Conservation (phyloP, 1,140 invertebrate species). For the Drosophila parvula region DNA sequence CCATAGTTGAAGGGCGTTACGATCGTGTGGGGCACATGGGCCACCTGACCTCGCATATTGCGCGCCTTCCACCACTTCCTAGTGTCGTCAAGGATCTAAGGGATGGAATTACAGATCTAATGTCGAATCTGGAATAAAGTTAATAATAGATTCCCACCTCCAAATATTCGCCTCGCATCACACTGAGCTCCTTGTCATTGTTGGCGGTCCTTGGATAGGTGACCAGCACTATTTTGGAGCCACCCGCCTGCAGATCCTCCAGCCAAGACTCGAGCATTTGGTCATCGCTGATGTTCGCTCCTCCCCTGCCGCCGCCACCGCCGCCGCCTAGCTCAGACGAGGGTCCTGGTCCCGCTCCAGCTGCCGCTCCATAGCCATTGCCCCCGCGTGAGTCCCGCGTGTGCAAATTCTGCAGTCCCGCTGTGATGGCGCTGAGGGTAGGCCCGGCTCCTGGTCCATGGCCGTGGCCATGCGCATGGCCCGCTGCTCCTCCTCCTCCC, state of each 20-base stretch:
- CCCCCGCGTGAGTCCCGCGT: constrained; percentile 59
- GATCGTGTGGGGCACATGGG: constrained; percentile 99
- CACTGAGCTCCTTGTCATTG: constrained; percentile 98
- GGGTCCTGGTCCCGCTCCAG: constrained; percentile 28
- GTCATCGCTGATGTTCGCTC: constrained; percentile 64
- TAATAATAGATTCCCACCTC: constrained; percentile 87
- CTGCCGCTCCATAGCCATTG: constrained; percentile 34
- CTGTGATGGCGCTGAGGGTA: constrained; percentile 67
- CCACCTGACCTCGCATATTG: constrained; percentile 93
- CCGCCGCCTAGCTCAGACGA: constrained; percentile 54
- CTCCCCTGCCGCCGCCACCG: constrained; percentile 32
- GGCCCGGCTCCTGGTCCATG: constrained; percentile 54
- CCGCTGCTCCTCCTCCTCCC: constrained; percentile 21
- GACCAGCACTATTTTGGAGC: constrained; percentile 94
- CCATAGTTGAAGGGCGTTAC: constrained; percentile 88
- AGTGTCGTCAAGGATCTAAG: constrained; percentile 94
- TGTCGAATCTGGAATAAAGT: background rate
- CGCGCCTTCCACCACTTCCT: constrained; percentile 99
- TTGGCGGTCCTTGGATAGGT: constrained; percentile 98
- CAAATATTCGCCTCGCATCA: constrained; percentile 96
- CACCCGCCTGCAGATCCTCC: constrained; percentile 89
- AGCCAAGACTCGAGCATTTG: constrained; percentile 86
- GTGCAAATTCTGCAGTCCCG: constrained; percentile 74
- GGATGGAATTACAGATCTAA: no score
- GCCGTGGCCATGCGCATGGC: constrained; percentile 52